phyloP scores from a whole-genome alignment of 1,140 invertebrate species.

The Drosophila quadrilineata region DNA sequence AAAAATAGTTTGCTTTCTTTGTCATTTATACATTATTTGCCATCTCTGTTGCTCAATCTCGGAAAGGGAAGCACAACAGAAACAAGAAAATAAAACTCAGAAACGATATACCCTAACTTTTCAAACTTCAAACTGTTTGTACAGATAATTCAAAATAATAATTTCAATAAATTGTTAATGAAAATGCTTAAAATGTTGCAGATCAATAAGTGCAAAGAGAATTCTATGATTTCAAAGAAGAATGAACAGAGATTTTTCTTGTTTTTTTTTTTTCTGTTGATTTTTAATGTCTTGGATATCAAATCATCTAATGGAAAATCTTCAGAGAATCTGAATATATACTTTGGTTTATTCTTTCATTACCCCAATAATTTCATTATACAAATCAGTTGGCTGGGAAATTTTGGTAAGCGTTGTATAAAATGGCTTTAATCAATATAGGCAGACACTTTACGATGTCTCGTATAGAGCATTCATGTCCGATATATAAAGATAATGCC shows the following conservation, averaged over 20 bases:
- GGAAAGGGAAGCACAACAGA: constrained; percentile 16
- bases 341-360: background rate
- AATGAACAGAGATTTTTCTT: no score
- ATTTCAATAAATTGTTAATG: no score
- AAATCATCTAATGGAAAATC: no score
- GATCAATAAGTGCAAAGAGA: no score
- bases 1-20: constrained; percentile 44
- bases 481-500: constrained; percentile 41
- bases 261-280: no score
- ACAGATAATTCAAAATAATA: background rate
- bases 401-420: constrained; percentile 8
- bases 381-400: constrained; percentile 13
- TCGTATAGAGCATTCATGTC: constrained; percentile 20
- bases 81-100: constrained; percentile 10
- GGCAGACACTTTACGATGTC: constrained; percentile 7
- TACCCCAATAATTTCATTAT: background rate
- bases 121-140: background rate
- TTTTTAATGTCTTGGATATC: no score
- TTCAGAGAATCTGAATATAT: no score
- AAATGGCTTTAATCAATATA: constrained; percentile 6
- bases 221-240: no score
- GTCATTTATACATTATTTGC: constrained; percentile 39
- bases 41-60: constrained; percentile 42
- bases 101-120: constrained; percentile 13
- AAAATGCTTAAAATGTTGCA: no score